phyloP scores from a whole-genome alignment of 1,140 invertebrate genomes.

The Drosophila ercepeae region DNA sequence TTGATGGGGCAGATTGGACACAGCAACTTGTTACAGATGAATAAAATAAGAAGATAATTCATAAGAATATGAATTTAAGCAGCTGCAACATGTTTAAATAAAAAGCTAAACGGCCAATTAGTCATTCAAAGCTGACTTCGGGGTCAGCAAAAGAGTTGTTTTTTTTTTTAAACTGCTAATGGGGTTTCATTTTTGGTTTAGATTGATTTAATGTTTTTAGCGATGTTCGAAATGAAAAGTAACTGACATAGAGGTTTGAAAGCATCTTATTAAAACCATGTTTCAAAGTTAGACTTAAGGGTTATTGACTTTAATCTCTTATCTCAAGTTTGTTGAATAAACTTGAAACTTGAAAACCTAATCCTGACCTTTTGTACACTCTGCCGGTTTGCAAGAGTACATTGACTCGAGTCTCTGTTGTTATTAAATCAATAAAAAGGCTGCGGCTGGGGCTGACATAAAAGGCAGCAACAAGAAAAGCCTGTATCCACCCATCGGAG shows the following conservation, averaged over 20 bases:
- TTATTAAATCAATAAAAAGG: slow-evolving; percentile 60
- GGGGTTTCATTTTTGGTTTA: too few species aligned
- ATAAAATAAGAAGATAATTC: too few species aligned
- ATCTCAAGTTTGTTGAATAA: slow-evolving; percentile 7
- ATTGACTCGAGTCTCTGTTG: slow-evolving; percentile 33
- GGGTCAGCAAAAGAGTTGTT: not conserved
- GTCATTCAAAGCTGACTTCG: not conserved
- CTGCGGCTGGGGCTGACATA: slow-evolving; percentile 19
- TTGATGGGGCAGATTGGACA: slow-evolving; percentile 7
- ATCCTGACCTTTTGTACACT: slow-evolving; percentile 2
- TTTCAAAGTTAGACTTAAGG: not conserved
- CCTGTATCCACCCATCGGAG: slow-evolving; percentile 28
- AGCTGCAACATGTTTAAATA: not conserved
- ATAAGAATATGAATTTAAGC: too few species aligned
- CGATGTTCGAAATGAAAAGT: too few species aligned
- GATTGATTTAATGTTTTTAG: too few species aligned
- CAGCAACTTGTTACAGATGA: not conserved
- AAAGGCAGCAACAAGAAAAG: slow-evolving; percentile 47
- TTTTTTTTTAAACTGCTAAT: not conserved
- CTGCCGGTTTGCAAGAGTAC: slow-evolving; percentile 39
- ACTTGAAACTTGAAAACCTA: slow-evolving; percentile 28
- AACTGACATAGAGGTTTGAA: not conserved
- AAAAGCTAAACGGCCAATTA: not conserved
- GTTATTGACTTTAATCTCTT: not conserved
- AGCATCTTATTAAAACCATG: too few species aligned